Conservation (phyloP, 2,888 invertebrate genomes). For the Cosmia trapezina region DNA sequence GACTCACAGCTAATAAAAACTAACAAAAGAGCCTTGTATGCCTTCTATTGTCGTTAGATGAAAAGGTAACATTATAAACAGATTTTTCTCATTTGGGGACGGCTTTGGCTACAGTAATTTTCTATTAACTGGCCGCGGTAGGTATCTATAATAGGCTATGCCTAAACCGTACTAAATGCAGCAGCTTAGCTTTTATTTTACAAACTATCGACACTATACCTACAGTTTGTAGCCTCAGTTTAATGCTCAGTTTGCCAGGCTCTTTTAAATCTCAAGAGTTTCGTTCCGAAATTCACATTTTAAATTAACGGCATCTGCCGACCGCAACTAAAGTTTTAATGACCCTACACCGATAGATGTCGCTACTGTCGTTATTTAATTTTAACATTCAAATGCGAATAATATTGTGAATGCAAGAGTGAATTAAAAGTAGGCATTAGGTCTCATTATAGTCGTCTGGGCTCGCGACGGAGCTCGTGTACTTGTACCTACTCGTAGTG, state of each 20-base stretch:
- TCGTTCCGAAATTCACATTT: too few relatives aligned
- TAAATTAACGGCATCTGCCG: too few relatives aligned
- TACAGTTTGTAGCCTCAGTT: background rate
- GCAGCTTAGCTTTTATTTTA: background rate
- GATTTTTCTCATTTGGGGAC: too few relatives aligned
- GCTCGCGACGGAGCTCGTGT: background rate
- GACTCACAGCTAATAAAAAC: too few relatives aligned
- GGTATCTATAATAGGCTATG: too few relatives aligned
- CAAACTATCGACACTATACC: background rate
- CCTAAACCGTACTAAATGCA: background rate
- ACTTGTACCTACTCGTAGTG: background rate
- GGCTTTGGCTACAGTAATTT: too few relatives aligned
- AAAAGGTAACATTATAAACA: too few relatives aligned
- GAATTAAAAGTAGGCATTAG: slow-evolving; percentile 51
- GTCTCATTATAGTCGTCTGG: slow-evolving; percentile 32
- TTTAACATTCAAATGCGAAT: slow-evolving; percentile 41
- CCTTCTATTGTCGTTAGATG: too few relatives aligned
- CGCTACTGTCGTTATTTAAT: slow-evolving; percentile 17
- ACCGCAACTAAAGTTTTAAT: slow-evolving; percentile 46
- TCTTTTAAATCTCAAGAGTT: slow-evolving; percentile 1
- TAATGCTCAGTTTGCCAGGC: background rate
- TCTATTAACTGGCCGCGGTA: too few relatives aligned
- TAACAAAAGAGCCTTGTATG: too few relatives aligned
- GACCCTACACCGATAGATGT: slow-evolving; percentile 22
- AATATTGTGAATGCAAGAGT: slow-evolving; percentile 42